These are phyloP conservation scores for Phrynosoma blainvillii DNA, from an alignment of 2,113 vertebrate genomes.

Conservation along the genomic window DNA sequence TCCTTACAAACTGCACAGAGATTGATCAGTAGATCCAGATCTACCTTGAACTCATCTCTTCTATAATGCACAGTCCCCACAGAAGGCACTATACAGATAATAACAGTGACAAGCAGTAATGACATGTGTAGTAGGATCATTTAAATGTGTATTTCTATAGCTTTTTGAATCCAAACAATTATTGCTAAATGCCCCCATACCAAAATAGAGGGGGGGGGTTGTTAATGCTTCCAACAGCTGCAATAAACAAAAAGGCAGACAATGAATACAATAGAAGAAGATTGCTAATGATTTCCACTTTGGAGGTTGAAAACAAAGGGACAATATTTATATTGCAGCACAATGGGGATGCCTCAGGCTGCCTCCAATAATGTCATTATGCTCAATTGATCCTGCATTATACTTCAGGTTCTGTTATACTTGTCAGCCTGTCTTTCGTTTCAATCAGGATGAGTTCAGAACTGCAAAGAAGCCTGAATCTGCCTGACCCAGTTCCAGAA, in stretches of 20 bases:
- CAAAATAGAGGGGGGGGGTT: neutral
- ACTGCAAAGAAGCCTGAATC: neutral
- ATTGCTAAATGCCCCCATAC: neutral
- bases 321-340: neutral
- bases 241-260: constrained; percentile 3
- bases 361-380: constrained; percentile 8
- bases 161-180: neutral
- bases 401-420: constrained; percentile 12
- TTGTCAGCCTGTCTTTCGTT: constrained; percentile 11
- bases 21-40: neutral
- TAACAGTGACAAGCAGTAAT: neutral
- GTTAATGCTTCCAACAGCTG: constrained; percentile 1
- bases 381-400: neutral
- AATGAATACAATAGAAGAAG: neutral
- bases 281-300: constrained; percentile 27
- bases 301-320: neutral
- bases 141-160: neutral
- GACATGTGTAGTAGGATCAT: neutral
- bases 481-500: neutral
- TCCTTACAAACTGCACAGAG: neutral
- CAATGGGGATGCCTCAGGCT: neutral
- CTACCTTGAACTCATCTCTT: neutral
- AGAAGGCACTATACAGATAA: neutral
- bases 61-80: neutral
- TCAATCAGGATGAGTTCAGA: neutral